Base-by-base conservation (phyloP, 2,888 invertebrate species). In the Pollenia angustigena region DNA sequence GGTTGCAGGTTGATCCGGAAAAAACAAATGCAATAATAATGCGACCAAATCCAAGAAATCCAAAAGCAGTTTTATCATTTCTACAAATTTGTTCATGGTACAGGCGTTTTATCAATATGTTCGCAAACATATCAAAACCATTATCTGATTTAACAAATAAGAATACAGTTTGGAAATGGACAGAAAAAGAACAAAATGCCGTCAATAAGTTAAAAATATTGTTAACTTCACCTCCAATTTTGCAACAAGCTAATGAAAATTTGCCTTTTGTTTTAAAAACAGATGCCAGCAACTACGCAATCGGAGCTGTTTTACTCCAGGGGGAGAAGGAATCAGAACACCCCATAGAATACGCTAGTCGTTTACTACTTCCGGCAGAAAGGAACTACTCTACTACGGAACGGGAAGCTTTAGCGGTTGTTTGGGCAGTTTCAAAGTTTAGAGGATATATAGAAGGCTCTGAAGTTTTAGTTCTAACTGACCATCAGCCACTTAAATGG, bases 401-500 rank as follows among this genome's bases (percentile, higher is more conserved):
- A 86, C 89, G 90, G 40, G 93, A 93, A 87, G 90, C 90, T 0
- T 79, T 92, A 0, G 84, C 18, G 1, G 18, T 18, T 18, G 18
- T 18, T 18, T 18, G 18, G 18, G 1, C 18, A 1, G 18, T 18
- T 18, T 18, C 18, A 18, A 18, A 18, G 1, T 18, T 18, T 18
- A 18, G 18, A 18, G 18, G 18, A 1, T 18, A 18, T 18, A 18
- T 18, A 18, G 18, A 18, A 1, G 1, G 18, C 1, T 18, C 18
- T 1, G 18, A 18, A 18, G 18, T 18, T 1, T 18, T 18, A 18
- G 18, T 18, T 18, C 1, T 18, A 18, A 18, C 18, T 18, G 18
- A 18, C 1, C 18, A 18, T 18, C 18, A 18, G 18, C 18, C 18
- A 1, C 88, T 94, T 42, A 92, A 93, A 90, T 94, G 93, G 93